phyloP scores from a whole-genome alignment of 2,888 invertebrate species.

The Busseola fusca region DNA sequence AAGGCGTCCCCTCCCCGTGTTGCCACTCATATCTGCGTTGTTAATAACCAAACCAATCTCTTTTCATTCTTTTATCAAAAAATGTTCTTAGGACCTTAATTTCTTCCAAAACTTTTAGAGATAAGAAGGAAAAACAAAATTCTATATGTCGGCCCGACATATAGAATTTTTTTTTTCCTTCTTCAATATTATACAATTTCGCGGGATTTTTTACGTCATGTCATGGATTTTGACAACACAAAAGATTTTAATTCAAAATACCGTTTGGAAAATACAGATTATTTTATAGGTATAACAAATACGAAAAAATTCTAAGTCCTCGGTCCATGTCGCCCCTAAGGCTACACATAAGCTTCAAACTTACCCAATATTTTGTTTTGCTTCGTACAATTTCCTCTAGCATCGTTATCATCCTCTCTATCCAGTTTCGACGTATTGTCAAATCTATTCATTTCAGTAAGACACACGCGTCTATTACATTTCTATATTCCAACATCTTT shows the following conservation, averaged over 20 bases:
- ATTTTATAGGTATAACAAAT: background rate
- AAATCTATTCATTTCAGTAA: conserved; percentile 82
- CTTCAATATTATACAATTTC: too few relatives aligned
- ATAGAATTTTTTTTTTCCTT: too few relatives aligned
- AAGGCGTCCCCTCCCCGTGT: too few relatives aligned
- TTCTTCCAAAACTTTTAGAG: too few relatives aligned
- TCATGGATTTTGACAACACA: background rate
- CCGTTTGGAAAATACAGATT: background rate
- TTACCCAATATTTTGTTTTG: conserved; percentile 83
- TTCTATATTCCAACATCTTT: conserved; percentile 49
- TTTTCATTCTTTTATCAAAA: too few relatives aligned
- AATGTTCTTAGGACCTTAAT: too few relatives aligned
- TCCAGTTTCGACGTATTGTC: conserved; percentile 76
- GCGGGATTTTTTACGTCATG: background rate
- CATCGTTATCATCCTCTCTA: conserved; percentile 76
- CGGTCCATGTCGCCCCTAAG: background rate
- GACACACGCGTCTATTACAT: conserved; percentile 42
- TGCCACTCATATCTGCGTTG: too few relatives aligned
- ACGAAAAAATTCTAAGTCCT: background rate
- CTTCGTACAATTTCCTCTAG: conserved; percentile 82
- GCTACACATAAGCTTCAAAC: conserved; percentile 45
- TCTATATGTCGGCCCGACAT: too few relatives aligned
- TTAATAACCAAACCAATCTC: too few relatives aligned
- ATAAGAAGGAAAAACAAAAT: too few relatives aligned
- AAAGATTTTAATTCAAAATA: background rate